These are phyloP conservation scores for Gisinianus flammeolus DNA, from an alignment of 2,888 invertebrate genomes.

Conservation along the genomic window DNA sequence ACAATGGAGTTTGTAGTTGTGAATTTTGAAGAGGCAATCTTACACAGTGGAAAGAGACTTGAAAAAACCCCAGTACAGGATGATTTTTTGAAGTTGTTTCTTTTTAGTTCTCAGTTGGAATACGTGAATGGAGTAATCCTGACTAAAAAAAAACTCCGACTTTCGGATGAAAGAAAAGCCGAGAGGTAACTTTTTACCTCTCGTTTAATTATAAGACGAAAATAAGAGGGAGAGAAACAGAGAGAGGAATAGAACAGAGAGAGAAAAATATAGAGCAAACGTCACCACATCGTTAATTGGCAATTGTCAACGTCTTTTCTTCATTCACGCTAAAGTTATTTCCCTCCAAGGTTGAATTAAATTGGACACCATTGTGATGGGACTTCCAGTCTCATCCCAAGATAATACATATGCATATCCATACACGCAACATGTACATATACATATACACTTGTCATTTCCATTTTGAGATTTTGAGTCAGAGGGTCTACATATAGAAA, in stretches of 20 bases:
- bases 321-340: constrained; percentile 37
- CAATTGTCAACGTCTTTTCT: constrained; percentile 50
- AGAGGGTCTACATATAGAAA: neutral
- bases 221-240: neutral
- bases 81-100: no score
- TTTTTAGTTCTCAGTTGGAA: no score
- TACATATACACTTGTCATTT: neutral
- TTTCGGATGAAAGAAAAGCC: constrained; percentile 23
- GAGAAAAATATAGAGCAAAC: constrained; percentile 48
- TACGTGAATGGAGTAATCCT: no score
- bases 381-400: neutral
- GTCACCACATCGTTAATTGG: constrained; percentile 48
- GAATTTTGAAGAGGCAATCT: no score
- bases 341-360: constrained; percentile 42
- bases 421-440: neutral
- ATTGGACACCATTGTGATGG: constrained; percentile 39
- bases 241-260: no score
- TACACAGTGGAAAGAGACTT: no score
- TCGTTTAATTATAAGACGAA: neutral
- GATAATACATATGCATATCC: neutral
- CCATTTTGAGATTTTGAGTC: neutral
- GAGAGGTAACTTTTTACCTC: constrained; percentile 9
- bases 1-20: no score
- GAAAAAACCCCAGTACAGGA: no score
- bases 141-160: no score